phyloP scores from a whole-genome alignment of 1,140 invertebrate genomes.

The Apis laboriosa region DNA sequence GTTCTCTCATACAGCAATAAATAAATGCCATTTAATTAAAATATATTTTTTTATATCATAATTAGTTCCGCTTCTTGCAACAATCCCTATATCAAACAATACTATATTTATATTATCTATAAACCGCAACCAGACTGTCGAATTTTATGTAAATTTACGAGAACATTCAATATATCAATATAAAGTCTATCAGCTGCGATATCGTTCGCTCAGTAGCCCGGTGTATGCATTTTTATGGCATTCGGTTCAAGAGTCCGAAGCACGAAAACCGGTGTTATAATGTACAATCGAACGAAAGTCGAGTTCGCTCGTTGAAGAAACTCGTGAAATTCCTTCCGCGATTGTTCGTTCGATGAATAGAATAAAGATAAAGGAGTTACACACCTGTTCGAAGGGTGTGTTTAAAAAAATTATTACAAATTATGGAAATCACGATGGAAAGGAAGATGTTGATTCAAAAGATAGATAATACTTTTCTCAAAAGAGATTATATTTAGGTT shows the following conservation, averaged over 20 bases:
- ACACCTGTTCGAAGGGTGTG: not conserved
- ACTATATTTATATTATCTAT: constrained; percentile 19
- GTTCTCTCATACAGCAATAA: not conserved
- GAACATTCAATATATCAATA: constrained; percentile 17
- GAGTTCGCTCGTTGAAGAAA: not conserved
- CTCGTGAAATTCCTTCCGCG: constrained; percentile 9
- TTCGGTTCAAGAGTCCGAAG: not conserved
- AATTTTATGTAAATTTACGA: constrained; percentile 31
- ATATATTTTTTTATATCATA: not conserved
- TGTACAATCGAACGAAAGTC: constrained; percentile 22
- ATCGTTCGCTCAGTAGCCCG: constrained; percentile 44
- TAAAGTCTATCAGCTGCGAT: constrained; percentile 40
- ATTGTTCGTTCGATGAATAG: not conserved
- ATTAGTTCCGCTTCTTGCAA: constrained; percentile 6
- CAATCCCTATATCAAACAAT: not conserved
- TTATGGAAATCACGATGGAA: not conserved
- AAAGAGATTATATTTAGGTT: not conserved
- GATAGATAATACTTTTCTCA: not conserved
- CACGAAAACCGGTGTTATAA: constrained; percentile 31
- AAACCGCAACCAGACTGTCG: not conserved
- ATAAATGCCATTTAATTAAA: not conserved
- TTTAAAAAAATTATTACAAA: not conserved
- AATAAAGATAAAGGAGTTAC: not conserved
- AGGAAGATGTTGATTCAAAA: not conserved
- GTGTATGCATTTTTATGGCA: constrained; percentile 48